These are phyloP conservation scores for Mycteria americana DNA, from an alignment of 2,797 vertebrate genomes.

Conservation along the genomic window DNA sequence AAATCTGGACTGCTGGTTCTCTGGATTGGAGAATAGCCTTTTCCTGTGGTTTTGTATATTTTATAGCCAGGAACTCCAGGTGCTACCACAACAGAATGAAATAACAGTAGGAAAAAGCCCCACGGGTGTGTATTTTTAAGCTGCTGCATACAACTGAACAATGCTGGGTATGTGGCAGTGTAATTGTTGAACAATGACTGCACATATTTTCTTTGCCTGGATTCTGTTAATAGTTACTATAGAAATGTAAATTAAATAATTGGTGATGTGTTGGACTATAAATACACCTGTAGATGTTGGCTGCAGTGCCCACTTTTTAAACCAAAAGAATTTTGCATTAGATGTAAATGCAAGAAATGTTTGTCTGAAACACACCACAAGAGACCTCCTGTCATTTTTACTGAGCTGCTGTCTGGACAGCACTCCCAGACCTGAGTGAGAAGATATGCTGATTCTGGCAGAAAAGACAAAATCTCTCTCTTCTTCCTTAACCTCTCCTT, in stretches of 20 bases:
- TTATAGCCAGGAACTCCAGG: neutral
- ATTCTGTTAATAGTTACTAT: constrained; percentile 32
- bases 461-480: neutral
- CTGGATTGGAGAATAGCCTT: neutral
- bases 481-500: neutral
- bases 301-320: neutral
- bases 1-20: neutral
- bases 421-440: neutral
- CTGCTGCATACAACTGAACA: neutral
- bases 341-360: neutral
- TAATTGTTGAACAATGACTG: neutral
- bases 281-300: neutral
- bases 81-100: neutral
- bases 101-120: neutral
- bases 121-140: neutral
- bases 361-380: neutral
- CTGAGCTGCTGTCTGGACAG: neutral
- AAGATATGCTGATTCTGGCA: neutral
- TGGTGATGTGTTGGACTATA: neutral
- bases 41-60: neutral
- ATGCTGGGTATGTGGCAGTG: neutral
- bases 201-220: neutral
- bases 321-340: neutral
- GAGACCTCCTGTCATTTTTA: neutral
- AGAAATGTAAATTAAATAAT: constrained; percentile 53